Conservation (phyloP, 64 coral and sea anemone species). For the Montipora efflorescens region DNA sequence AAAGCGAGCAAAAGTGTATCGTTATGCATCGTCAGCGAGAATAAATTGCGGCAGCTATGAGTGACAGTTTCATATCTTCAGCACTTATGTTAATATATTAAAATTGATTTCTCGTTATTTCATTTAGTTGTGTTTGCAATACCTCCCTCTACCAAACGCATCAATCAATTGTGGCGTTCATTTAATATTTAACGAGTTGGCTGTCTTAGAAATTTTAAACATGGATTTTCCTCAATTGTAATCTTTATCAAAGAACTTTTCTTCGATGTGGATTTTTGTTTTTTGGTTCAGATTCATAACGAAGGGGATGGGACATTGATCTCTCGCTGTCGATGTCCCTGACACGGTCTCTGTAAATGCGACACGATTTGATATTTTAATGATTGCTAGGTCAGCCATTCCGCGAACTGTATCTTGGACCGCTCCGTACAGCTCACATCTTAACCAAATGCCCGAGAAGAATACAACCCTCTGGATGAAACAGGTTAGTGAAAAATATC, state of each 20-base stretch:
- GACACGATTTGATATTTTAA: not conserved
- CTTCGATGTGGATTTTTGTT: not conserved
- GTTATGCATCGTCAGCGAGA: too few species aligned
- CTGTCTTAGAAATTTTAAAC: not conserved
- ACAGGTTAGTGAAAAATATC: conserved; percentile 19
- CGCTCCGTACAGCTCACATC: not conserved
- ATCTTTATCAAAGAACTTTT: not conserved
- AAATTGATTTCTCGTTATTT: not conserved
- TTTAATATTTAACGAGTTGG: conserved; percentile 50
- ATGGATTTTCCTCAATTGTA: not conserved
- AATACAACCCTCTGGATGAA: conserved; percentile 23
- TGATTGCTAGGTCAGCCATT: not conserved
- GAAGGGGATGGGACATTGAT: not conserved
- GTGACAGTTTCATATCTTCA: not conserved
- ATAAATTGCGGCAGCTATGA: not conserved
- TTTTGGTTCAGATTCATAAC: not conserved
- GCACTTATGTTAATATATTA: not conserved
- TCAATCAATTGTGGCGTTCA: conserved; percentile 15
- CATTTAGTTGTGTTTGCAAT: not conserved
- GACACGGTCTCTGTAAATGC: not conserved
- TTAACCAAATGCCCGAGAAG: conserved; percentile 48
- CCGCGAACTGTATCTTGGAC: not conserved
- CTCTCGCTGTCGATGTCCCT: not conserved
- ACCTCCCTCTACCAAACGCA: conserved; percentile 13
- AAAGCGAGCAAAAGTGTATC: too few species aligned